phyloP scores from a whole-genome alignment of 2,113 vertebrate genomes.

The Willisornis vidua region DNA sequence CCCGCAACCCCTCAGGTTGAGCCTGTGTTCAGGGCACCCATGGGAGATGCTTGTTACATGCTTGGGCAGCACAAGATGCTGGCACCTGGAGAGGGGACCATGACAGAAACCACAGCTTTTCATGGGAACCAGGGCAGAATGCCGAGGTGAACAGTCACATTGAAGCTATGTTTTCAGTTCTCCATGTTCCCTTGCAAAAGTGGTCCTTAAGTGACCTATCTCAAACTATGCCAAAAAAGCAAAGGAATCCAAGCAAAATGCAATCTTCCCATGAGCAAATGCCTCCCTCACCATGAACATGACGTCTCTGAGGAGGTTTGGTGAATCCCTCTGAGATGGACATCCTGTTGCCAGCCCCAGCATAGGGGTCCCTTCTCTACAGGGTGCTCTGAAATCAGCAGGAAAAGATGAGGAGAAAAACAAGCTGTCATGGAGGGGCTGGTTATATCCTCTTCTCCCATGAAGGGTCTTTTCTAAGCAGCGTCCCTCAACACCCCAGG shows the following conservation, averaged over 20 bases:
- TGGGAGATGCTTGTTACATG: neutral
- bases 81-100: accelerated
- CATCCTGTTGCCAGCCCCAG: neutral
- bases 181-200: neutral
- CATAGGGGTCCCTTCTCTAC: neutral
- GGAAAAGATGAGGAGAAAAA: neutral
- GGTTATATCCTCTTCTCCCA: neutral
- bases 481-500: neutral
- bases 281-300: neutral
- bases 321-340: neutral
- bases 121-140: accelerated
- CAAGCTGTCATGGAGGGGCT: neutral
- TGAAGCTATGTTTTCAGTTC: neutral
- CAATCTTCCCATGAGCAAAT: no score
- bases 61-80: accelerated
- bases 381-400: neutral
- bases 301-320: neutral
- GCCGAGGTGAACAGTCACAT: neutral
- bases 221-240: neutral
- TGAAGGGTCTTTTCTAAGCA: neutral
- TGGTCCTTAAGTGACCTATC: neutral
- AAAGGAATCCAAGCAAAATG: neutral
- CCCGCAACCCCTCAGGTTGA: neutral
- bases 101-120: neutral
- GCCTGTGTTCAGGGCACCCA: neutral